These are phyloP conservation scores for Anthopleura xanthogrammica DNA, from an alignment of 92 coral and sea anemone genomes.

Conservation along the genomic window DNA sequence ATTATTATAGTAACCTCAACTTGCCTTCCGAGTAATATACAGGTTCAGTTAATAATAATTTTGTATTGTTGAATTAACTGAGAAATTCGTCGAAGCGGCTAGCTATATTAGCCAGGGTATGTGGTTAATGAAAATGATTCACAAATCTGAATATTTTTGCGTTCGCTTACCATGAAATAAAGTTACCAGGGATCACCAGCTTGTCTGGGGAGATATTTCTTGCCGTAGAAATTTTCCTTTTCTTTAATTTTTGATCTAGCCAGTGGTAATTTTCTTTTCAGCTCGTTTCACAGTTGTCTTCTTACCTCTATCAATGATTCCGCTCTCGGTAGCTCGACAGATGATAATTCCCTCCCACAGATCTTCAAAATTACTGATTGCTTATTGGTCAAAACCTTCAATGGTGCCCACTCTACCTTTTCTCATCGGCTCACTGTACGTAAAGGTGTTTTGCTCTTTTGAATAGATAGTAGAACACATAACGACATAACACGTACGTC, in stretches of 20 bases:
- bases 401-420: neutral
- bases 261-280: neutral
- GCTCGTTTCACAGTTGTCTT: neutral
- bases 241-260: neutral
- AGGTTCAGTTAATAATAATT: too few relatives aligned
- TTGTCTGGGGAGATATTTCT: neutral
- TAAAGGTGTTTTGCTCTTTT: neutral
- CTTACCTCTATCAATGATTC: neutral
- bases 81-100: slow-evolving; percentile 1
- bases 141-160: neutral
- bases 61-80: too few relatives aligned
- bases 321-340: neutral
- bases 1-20: neutral
- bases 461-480: neutral
- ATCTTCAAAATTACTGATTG: neutral
- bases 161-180: neutral
- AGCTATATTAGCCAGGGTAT: neutral
- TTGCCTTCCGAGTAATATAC: neutral
- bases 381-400: neutral
- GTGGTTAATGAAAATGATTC: too few relatives aligned
- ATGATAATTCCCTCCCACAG: slow-evolving; percentile 1
- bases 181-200: neutral
- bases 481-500: neutral
- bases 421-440: neutral
- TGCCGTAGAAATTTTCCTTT: neutral